Conservation (phyloP, 2,797 vertebrate genomes). For the Tympanoctomys barrerae region DNA sequence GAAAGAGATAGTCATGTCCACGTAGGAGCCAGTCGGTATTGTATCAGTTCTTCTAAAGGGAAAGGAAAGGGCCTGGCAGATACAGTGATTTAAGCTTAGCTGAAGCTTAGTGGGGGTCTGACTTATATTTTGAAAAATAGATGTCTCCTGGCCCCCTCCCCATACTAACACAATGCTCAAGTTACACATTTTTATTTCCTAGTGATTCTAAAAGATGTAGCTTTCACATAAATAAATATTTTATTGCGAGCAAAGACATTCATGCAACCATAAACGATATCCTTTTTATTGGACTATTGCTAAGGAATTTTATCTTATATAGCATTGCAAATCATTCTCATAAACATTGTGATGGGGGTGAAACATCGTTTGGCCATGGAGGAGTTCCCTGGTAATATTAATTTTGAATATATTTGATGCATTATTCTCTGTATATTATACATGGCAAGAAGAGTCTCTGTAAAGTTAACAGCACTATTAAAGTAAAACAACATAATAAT, state of each 20-base stretch:
- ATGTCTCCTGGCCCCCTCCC: not conserved
- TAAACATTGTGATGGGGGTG: constrained; percentile 20
- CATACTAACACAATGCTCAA: constrained; percentile 46
- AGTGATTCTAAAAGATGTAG: constrained; percentile 51
- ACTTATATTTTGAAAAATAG: constrained; percentile 49
- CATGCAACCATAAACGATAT: constrained; percentile 21
- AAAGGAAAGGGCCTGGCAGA: constrained; percentile 39
- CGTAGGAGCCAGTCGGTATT: constrained; percentile 8
- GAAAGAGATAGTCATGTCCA: constrained; percentile 14
- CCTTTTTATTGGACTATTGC: constrained; percentile 30
- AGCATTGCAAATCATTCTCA: constrained; percentile 53
- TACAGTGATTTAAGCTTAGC: constrained; percentile 32
- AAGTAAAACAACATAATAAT: constrained; percentile 61
- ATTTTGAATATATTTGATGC: constrained; percentile 32
- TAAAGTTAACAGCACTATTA: constrained; percentile 69
- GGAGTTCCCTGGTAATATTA: constrained; percentile 20
- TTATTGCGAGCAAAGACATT: constrained; percentile 47
- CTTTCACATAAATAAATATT: constrained; percentile 56
- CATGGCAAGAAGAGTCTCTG: constrained; percentile 52
- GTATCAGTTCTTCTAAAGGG: constrained; percentile 49
- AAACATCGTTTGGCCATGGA: constrained; percentile 38
- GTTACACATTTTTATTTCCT: constrained; percentile 35
- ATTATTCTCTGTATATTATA: not conserved
- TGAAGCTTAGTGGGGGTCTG: not conserved
- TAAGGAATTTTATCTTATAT: constrained; percentile 27